Percentiles rank a stretch among this genome's conserved stretches.
Evolutionary conservation across 1,140 invertebrate species (phyloP).

Genomic region (Melanaphis sacchari): DNA sequence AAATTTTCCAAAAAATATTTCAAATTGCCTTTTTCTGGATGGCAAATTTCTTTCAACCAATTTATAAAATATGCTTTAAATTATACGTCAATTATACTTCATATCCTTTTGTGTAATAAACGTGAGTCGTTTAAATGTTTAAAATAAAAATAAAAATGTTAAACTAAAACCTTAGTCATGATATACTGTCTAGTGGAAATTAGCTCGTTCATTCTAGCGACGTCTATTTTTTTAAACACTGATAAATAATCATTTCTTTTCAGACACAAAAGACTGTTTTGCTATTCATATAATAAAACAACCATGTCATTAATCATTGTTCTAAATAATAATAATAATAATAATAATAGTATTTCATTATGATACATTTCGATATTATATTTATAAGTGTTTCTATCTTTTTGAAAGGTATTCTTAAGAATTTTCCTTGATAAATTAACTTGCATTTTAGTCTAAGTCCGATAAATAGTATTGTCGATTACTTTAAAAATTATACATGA

Average conservation of each 20-base stretch:
- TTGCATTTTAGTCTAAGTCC: background rate
- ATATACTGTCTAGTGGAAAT: slow-evolving; percentile 17
- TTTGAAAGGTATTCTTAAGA: slow-evolving; percentile 9
- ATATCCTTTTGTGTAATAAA: background rate
- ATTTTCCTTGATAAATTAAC: background rate
- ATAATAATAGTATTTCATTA: slow-evolving; percentile 5
- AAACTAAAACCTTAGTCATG: slow-evolving; percentile 5
- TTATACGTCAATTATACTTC: background rate
- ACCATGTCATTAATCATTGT: slow-evolving; percentile 41
- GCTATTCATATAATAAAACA: slow-evolving; percentile 10
- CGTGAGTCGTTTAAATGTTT: background rate
- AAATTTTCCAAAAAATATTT: background rate
- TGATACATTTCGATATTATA: background rate
- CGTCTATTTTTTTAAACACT: slow-evolving; percentile 7
- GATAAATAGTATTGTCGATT: background rate
- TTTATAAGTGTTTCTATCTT: background rate
- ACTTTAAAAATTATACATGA: background rate
- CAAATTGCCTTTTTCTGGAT: background rate
- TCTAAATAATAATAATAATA: slow-evolving; percentile 18
- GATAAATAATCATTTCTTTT: slow-evolving; percentile 25
- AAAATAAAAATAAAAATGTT: background rate
- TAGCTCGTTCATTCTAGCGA: slow-evolving; percentile 4
- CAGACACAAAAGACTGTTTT: slow-evolving; percentile 6
- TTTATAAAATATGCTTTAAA: background rate
- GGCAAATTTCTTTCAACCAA: background rate